Base-by-base conservation (phyloP, 1,140 invertebrate genomes). In the Leptoteleia sp. region DNA sequence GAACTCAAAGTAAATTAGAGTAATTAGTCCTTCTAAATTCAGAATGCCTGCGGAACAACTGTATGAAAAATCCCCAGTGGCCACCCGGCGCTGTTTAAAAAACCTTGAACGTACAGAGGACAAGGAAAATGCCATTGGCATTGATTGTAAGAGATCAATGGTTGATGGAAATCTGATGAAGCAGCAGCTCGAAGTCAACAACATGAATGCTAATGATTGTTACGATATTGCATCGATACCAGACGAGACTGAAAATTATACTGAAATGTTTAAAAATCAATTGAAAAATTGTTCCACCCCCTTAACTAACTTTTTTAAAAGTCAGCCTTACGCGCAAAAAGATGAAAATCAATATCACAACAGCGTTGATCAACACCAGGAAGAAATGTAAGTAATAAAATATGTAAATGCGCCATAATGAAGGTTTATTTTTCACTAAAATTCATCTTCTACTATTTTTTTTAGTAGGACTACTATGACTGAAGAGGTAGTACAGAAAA, bases 251-350 rank as follows among this genome's bases (percentile, higher is more conserved):
- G 68, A 27, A 16, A 72, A 43, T 38, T 72, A 72, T n/a, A 72
- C 68, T 0, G 68, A 72, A 27, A 54, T 72, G 47, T 72, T 72
- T 9, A 72, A 72, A 47, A 45, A 9, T 7, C 68, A 72, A 19
- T 40, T 62, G 1, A 72, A 62, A 72, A 62, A 43, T 12, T 62
- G 47, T 16, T 72, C 68, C 1, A 72, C 68, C 19, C 68, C 68
- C 0, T 37, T 72, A n/a, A 47, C 48, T 7, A 54, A 62, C 15
- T 52, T 19, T 13, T 72, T 29, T 7, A 72, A 72, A 72, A 8
- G n/a, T 15, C 68, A 62, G 33, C 27, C 37, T 13, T 62, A 62
- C 19, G 37, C 9, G 4, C 13, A 38, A 13, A 72, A 72, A 17
- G 48, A 62, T 17, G 68, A 62, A n/a, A 62, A 62, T 9, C 57